These are phyloP conservation scores for Hydrolagus colliei DNA, from an alignment of 2,797 vertebrate species.

Conservation along the genomic window DNA sequence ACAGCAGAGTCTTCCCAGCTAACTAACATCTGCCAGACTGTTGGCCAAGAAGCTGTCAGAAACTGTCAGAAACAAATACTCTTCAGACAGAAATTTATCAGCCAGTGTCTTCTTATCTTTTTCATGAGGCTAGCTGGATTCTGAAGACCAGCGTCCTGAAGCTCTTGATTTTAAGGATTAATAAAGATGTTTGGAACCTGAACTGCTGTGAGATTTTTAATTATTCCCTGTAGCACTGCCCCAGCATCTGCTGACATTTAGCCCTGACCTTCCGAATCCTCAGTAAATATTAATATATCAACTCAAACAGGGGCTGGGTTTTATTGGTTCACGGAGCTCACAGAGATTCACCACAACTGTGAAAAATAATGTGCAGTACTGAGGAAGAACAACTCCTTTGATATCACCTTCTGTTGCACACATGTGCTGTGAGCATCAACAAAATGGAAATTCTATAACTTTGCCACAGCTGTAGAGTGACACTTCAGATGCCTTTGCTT, in stretches of 20 bases:
- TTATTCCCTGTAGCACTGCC: slow-evolving; percentile 70
- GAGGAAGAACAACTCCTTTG: slow-evolving; percentile 67
- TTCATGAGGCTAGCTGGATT: slow-evolving; percentile 39
- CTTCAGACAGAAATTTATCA: slow-evolving; percentile 44
- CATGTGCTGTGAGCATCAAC: slow-evolving; percentile 71
- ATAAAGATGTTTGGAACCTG: slow-evolving; percentile 70
- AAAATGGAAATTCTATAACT: slow-evolving; percentile 68
- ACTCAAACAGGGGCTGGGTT: slow-evolving; percentile 65
- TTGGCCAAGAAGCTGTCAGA: slow-evolving; percentile 41
- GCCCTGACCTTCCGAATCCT: slow-evolving; percentile 73
- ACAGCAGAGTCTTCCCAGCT: slow-evolving; percentile 49
- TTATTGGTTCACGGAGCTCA: slow-evolving; percentile 64
- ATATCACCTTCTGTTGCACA: slow-evolving; percentile 83
- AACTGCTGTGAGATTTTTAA: slow-evolving; percentile 70
- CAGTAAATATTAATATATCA: slow-evolving; percentile 78
- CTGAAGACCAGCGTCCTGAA: slow-evolving; percentile 53
- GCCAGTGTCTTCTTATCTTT: slow-evolving; percentile 50
- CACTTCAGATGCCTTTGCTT: slow-evolving; percentile 81
- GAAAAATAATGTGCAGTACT: slow-evolving; percentile 59
- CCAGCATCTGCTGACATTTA: slow-evolving; percentile 76
- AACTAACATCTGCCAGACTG: slow-evolving; percentile 45
- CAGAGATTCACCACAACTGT: slow-evolving; percentile 64
- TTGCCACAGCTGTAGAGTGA: slow-evolving; percentile 76
- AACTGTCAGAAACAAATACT: slow-evolving; percentile 45
- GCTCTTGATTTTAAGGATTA: slow-evolving; percentile 59